A percentile compares a stretch with the other conserved stretches of the same genome.
Evolutionary conservation across 2,888 invertebrate genomes (phyloP).

Genomic region (Hemaris fuciformis): DNA sequence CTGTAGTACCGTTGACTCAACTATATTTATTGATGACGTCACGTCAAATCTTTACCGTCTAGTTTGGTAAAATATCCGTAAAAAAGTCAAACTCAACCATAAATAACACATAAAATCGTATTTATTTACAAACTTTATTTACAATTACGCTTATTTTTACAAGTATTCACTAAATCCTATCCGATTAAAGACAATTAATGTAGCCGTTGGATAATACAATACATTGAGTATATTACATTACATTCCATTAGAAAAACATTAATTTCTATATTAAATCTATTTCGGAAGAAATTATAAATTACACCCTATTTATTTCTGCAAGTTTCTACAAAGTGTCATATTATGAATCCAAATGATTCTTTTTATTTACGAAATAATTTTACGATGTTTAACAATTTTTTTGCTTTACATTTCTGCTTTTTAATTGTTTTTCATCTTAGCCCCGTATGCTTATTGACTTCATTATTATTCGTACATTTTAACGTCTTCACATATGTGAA

Average conservation of each 20-base stretch:
- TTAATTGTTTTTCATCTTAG: too few species aligned
- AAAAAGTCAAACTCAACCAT: slow-evolving; percentile 38
- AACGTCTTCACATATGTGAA: too few species aligned
- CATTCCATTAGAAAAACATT: slow-evolving; percentile 1
- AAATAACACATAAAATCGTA: slow-evolving; percentile 68
- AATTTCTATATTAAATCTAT: background rate
- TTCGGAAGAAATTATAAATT: slow-evolving; percentile 5
- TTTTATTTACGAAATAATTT: too few species aligned
- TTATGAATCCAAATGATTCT: background rate
- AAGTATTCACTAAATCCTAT: slow-evolving; percentile 19
- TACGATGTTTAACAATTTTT: too few species aligned
- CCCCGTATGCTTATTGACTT: too few species aligned
- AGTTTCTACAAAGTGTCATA: background rate
- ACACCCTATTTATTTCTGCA: background rate
- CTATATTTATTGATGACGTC: too few species aligned
- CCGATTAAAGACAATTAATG: slow-evolving; percentile 23
- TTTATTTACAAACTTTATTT: slow-evolving; percentile 72
- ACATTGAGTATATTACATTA: slow-evolving; percentile 4
- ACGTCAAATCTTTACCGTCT: too few species aligned
- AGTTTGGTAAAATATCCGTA: too few species aligned
- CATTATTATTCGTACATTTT: too few species aligned
- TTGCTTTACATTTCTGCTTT: too few species aligned
- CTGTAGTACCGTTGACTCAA: too few species aligned
- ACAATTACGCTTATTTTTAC: slow-evolving; percentile 47
- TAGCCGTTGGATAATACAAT: slow-evolving; percentile 11